Conservation (phyloP, 2,797 vertebrate genomes). For the Lophotriccus pileatus region DNA sequence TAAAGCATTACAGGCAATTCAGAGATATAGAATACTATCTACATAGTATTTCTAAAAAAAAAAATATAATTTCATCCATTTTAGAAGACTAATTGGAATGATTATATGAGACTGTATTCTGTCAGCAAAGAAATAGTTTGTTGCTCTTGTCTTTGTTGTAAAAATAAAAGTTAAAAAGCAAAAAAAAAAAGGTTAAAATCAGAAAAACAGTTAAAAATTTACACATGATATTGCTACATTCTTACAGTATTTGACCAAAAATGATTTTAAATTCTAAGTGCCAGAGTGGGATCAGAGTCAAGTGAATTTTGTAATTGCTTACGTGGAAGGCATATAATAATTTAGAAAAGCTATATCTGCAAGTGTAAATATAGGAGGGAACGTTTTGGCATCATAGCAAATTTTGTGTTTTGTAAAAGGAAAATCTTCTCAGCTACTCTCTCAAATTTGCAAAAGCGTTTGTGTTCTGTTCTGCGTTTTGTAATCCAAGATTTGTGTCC, state of each 20-base stretch:
- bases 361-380: not conserved
- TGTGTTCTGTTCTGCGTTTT: not conserved
- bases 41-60: not conserved
- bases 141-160: not conserved
- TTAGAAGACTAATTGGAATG: not conserved
- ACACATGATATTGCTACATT: not conserved
- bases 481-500: not conserved
- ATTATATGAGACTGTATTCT: not conserved
- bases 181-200: not conserved
- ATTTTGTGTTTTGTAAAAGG: not conserved
- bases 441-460: not conserved
- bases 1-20: not conserved
- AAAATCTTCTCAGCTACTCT: not conserved
- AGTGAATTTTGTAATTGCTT: not conserved
- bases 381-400: not conserved
- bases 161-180: not conserved
- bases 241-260: not conserved
- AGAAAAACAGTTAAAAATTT: not conserved
- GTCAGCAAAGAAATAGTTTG: not conserved
- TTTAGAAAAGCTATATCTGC: not conserved
- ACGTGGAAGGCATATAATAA: not conserved
- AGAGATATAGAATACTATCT: not conserved
- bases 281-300: not conserved
- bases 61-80: not conserved
- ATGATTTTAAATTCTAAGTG: not conserved